Evolutionary conservation across 2,797 vertebrate genomes (phyloP).

Genomic region (Lagorchestes hirsutus): DNA sequence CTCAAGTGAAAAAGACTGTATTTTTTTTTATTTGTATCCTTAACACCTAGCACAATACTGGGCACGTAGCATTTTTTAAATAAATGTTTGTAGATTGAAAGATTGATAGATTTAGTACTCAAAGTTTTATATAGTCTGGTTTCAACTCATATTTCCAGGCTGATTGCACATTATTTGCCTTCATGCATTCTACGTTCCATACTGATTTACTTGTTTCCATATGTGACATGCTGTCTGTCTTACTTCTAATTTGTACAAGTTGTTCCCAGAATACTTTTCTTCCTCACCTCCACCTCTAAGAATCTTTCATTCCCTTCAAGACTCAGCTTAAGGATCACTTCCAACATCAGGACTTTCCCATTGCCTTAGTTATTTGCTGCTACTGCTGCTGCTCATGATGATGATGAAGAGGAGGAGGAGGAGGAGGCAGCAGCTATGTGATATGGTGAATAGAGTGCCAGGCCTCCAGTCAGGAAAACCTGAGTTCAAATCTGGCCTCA

Average conservation of each 20-base stretch:
- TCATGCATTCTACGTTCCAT: neutral
- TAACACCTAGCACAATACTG: neutral
- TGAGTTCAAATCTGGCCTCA: neutral
- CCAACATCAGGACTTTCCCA: neutral
- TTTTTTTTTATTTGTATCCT: neutral
- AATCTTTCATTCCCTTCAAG: neutral
- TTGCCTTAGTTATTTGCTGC: neutral
- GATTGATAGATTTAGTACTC: neutral
- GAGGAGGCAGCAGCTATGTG: neutral
- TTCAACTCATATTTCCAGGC: neutral
- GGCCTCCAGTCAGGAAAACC: neutral
- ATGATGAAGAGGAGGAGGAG: neutral
- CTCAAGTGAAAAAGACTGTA: neutral
- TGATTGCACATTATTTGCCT: neutral
- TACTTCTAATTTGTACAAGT: neutral
- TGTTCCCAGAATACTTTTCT: neutral
- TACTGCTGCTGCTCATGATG: neutral
- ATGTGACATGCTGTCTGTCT: neutral
- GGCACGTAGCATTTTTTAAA: neutral
- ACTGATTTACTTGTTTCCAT: neutral
- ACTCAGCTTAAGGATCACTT: neutral
- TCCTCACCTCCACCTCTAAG: neutral
- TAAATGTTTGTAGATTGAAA: neutral
- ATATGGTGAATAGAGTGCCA: neutral
- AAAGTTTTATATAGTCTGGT: neutral